Evolutionary conservation across 1,140 invertebrate species (phyloP), one percentile per base, ranked within the genome.

Genomic region (Formica selysi): DNA sequence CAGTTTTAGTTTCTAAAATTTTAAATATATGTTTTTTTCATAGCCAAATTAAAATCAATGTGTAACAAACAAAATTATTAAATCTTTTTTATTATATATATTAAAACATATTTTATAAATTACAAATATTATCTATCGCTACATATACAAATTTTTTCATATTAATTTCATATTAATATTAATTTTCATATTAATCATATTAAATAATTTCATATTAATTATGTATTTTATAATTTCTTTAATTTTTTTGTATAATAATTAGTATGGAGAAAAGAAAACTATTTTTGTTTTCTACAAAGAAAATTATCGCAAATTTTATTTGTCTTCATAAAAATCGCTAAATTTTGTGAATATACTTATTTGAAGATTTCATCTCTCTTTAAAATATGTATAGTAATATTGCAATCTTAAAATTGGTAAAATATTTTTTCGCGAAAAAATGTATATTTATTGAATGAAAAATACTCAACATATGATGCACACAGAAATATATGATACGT

Each of bases 1-100:
- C 65, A 79, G 5, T 26, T 44, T 19, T 29, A 29, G 0, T 62
- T 44, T 29, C 26, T 44, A 22, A 78, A 79, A 79, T 54, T 67
- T 67, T 38, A 4, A 2, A 26, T 6, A 1, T 5, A 32, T 67
- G 19, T 48, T 79, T 48, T 79, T 68, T 4, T 7, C 10, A 1
- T 22, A 11, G 0, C 26, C 13, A 68, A 54, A 57, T 16, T 26
- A 11, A n/a, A 51, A 19, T 4, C 5, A 22, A 68, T 19, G 7
- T 36, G 4, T 48, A 3, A 11, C 19, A 44, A 76, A 67, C 3
- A 36, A 16, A 48, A 22, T n/a, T 48, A 48, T 48, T 11, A 51
- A 38, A 38, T 79, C 16, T 51, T 51, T 51, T 51, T 44, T 44
- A 44, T 44, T 44, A 44, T 44, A 38, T 44, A 44, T 38, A 38